These are phyloP conservation scores for Lophius piscatorius DNA, from an alignment of 2,113 vertebrate species.

Conservation along the genomic window DNA sequence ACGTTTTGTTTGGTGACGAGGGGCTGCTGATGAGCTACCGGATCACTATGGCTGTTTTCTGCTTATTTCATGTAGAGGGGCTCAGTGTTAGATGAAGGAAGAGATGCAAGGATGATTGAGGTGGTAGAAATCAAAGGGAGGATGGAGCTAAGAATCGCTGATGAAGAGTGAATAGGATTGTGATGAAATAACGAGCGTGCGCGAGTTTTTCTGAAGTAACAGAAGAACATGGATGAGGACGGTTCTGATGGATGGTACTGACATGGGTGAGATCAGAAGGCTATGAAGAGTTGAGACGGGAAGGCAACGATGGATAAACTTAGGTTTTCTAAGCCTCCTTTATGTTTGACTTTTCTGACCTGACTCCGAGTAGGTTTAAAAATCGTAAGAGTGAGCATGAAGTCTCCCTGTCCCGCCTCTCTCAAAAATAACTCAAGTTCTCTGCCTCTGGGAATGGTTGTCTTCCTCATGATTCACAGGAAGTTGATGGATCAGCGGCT, in stretches of 20 bases:
- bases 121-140: slow-evolving; percentile 10
- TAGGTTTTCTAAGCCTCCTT: too few species aligned
- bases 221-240: slow-evolving; percentile 47
- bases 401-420: too few species aligned
- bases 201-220: slow-evolving; percentile 8
- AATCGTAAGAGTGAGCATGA: too few species aligned
- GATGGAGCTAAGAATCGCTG: slow-evolving; percentile 10
- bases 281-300: slow-evolving; percentile 7
- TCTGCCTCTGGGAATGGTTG: too few species aligned
- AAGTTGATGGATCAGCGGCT: too few species aligned
- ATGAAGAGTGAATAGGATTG: slow-evolving; percentile 44
- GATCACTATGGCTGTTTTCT: neutral
- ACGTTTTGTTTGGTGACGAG: slow-evolving; percentile 3
- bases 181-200: slow-evolving; percentile 28
- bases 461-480: too few species aligned
- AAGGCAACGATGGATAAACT: slow-evolving; percentile 6
- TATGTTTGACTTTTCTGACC: too few species aligned
- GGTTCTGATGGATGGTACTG: slow-evolving; percentile 43
- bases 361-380: too few species aligned
- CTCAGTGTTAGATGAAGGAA: slow-evolving; percentile 5
- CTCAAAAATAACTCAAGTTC: too few species aligned
- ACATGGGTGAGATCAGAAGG: neutral
- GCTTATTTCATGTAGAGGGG: neutral
- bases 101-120: slow-evolving; percentile 10
- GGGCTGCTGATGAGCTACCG: neutral